phyloP scores from a whole-genome alignment of 2,113 vertebrate genomes.

The Pogonocichla stellata region DNA sequence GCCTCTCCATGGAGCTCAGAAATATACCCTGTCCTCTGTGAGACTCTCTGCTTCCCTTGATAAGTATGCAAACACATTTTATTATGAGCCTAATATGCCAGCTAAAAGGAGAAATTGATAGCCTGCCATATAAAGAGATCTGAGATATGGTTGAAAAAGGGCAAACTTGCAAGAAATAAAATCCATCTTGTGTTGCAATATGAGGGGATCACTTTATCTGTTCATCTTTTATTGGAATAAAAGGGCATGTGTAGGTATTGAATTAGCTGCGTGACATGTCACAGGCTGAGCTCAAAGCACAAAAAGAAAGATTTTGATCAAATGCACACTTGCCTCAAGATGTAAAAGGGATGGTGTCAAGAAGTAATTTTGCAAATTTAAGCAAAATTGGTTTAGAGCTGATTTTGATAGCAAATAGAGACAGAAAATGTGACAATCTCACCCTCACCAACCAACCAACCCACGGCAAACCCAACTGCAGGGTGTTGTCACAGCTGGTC shows the following conservation, averaged over 20 bases:
- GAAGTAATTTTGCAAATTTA: neutral
- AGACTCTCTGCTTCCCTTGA: neutral
- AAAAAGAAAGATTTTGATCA: neutral
- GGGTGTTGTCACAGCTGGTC: neutral
- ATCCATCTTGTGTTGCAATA: neutral
- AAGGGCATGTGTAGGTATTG: conserved; percentile 23
- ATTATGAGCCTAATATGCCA: neutral
- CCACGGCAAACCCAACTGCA: neutral
- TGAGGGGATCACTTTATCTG: neutral
- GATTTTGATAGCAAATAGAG: neutral
- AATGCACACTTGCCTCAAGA: neutral
- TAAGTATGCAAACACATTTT: neutral
- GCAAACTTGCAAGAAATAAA: neutral
- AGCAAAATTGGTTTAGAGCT: neutral
- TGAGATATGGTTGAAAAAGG: neutral
- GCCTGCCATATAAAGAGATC: neutral
- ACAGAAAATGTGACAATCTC: neutral
- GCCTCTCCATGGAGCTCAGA: neutral
- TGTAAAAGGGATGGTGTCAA: neutral
- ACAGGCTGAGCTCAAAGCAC: neutral
- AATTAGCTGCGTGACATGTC: neutral
- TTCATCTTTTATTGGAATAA: neutral
- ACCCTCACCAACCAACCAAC: neutral
- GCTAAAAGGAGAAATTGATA: neutral
- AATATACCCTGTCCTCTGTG: neutral